phyloP scores from a whole-genome alignment of 2,113 vertebrate species.

The Marmota flaviventris region DNA sequence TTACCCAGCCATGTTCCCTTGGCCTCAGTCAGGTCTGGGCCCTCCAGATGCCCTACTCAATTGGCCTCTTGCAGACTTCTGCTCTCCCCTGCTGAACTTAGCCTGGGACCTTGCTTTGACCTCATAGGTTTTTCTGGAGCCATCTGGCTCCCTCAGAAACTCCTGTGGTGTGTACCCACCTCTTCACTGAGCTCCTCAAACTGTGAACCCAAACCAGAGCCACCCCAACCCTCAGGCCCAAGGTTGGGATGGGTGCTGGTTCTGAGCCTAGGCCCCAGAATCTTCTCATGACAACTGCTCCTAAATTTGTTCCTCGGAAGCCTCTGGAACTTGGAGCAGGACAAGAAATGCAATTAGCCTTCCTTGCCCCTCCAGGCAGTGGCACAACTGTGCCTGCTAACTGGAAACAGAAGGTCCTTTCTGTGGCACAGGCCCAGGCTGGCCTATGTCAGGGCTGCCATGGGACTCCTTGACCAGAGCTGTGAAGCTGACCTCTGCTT shows the following conservation, averaged over 20 bases:
- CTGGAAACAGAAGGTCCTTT: not conserved
- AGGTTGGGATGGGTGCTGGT: no score
- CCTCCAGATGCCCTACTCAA: not conserved
- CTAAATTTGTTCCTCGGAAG: constrained; percentile 9
- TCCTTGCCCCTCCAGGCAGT: not conserved
- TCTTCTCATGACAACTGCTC: not conserved
- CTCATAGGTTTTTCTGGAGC: not conserved
- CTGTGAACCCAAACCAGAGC: not conserved
- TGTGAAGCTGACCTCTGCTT: not conserved
- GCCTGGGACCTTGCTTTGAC: not conserved
- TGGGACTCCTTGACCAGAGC: not conserved
- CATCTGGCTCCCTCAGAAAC: not conserved
- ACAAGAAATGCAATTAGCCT: not conserved
- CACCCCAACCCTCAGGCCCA: not conserved
- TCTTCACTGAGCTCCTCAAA: not conserved
- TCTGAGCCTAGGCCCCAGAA: not conserved
- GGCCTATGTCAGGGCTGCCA: not conserved
- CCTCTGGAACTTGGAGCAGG: constrained; percentile 13
- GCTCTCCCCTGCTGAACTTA: not conserved
- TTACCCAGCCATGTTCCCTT: not conserved
- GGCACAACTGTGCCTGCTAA: not conserved
- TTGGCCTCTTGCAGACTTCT: not conserved
- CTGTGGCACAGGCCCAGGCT: not conserved
- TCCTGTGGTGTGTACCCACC: not conserved
- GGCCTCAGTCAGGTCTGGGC: not conserved